Evolutionary conservation across 2,888 invertebrate species (phyloP), one percentile per base, ranked within the genome.

Genomic region (Frankliniella intonsa): DNA sequence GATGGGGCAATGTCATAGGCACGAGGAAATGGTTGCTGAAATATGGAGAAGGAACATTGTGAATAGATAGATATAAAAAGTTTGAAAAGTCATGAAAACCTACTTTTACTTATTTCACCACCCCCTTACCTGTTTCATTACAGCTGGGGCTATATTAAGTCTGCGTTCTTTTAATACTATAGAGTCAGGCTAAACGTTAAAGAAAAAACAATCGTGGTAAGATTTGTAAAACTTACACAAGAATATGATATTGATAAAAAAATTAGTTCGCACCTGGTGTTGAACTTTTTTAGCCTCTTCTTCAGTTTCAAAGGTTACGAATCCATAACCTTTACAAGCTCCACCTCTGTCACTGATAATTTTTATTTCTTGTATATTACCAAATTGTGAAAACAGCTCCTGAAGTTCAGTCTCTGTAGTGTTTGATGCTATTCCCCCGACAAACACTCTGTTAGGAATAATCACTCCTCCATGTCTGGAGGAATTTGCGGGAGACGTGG

Each of bases 291-390:
- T 92, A 25, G 95, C 96, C 88, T 96, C 95, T 86, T 95, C 95
- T 88, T 95, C 95, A 81, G 93, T 94, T 89, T 95, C 95, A 88
- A 95, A 96, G 81, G 94, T 95, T 82, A 95, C 94, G 89, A 95
- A 95, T 7, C 95, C 95, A 87, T 97, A 96, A 84, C 97, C 96
- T 89, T 97, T 97, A 84, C 97, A 97, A 27, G 97, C 96, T 7
- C 98, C 98, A 84, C 97, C 97, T 86, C 97, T 90, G 88, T 98
- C 97, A 86, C 95, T 94, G 84, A 98, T 98, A 85, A 98, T 97
- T 90, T 98, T 97, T 81, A 97, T 96, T 80, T 96, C 95, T 85
- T 94, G 97, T 65, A 96, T 95, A 82, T 95, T 94, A 82, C 97
- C 97, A 86, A 95, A 95, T 81, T 93, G 92, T 84, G 96, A 95